Evolutionary conservation across 2,888 invertebrate genomes (phyloP).

Genomic region (Drosophila nigricruria): DNA sequence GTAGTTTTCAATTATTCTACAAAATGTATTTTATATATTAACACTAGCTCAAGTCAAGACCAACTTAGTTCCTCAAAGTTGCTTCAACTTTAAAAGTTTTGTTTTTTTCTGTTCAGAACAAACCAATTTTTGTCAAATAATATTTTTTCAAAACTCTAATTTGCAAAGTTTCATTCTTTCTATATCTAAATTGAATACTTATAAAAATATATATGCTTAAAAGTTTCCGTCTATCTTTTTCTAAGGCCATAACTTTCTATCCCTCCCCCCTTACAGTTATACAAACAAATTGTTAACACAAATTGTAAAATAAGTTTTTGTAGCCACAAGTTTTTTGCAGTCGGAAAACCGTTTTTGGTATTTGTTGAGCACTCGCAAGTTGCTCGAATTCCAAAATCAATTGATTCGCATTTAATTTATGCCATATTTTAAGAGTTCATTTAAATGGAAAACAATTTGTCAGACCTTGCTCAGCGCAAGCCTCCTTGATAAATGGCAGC

Average conservation of each 20-base stretch:
- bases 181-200: background rate
- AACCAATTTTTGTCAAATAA: background rate
- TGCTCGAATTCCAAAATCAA: conserved; percentile 9
- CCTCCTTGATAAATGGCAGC: conserved; percentile 45
- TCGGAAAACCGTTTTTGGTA: conserved; percentile 11
- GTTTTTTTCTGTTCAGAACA: background rate
- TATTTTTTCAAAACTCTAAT: no score
- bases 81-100: background rate
- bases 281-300: conserved; percentile 1
- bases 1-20: no score
- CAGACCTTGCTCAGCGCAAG: background rate
- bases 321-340: background rate
- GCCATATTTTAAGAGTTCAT: conserved; percentile 44
- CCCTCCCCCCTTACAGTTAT: background rate
- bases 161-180: background rate
- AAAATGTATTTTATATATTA: no score
- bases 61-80: no score
- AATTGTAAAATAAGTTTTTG: conserved; percentile 8
- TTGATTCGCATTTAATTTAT: conserved; percentile 24
- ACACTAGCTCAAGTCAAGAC: no score
- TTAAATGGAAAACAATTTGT: conserved; percentile 36
- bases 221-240: background rate
- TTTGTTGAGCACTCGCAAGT: conserved; percentile 14
- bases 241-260: background rate
- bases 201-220: background rate